Base-by-base conservation (phyloP, 2,888 invertebrate species). In the Dendrolimus houi region DNA sequence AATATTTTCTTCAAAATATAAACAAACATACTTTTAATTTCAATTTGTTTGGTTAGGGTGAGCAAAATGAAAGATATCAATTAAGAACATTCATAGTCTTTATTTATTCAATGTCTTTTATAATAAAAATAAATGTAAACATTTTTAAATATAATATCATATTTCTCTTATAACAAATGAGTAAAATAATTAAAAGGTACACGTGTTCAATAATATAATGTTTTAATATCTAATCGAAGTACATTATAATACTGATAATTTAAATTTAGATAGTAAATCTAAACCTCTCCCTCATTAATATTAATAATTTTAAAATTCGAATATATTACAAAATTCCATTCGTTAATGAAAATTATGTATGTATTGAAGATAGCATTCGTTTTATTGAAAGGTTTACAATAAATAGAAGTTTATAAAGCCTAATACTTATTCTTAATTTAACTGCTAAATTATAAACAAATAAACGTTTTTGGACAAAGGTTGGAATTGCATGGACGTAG, bases 231-330 rank as follows among this genome's bases (percentile, higher is more conserved):
- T 61, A 60, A 62, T 62, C 59, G 61, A 62, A 60, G 54, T 64
- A 66, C 59, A 58, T 58, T 64, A 62, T n/a, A n/a, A 63, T 67
- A 65, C 64, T 62, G 62, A 64, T 68, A 64, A 66, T 68, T 66
- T 62, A 69, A 63, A 64, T 64, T 63, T 64, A 61, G 29, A 29
- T 63, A 62, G 64, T 64, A 64, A 60, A 59, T 74, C 70, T 75
- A 73, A 75, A 74, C 77, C 80, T 79, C 81, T 81, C 79, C 70
- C 78, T 74, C 74, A 70, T 72, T 74, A 74, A 64, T 53, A 12
- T 41, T 58, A 59, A 59, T 47, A 47, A 10, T 47, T 12, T 10
- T 47, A 47, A 47, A 47, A 47, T 47, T 47, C 29, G 29, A 29
- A 29, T 29, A 6, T 29, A 29, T 29, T 47, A 8, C 47, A 47